Evolutionary conservation across 2,797 vertebrate genomes (phyloP).

Genomic region (Neopelma chrysocephalum): DNA sequence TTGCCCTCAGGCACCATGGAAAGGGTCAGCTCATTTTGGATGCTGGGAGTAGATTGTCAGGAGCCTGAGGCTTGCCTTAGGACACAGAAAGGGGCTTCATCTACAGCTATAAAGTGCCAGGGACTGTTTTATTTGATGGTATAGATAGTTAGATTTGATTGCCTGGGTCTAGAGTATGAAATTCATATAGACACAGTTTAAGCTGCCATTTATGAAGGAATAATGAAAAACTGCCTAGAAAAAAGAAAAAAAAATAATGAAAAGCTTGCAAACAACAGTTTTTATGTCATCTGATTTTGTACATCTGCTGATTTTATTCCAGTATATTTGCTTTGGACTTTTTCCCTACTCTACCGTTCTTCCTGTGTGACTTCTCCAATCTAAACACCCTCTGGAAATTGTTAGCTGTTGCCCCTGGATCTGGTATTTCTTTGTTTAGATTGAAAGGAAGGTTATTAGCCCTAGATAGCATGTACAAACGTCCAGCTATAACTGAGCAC

Average conservation of each 20-base stretch:
- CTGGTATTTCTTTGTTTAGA: slow-evolving; percentile 20
- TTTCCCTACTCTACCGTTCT: slow-evolving; percentile 8
- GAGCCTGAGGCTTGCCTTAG: neutral
- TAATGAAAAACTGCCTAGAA: neutral
- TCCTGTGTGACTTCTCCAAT: slow-evolving; percentile 32
- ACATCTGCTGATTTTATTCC: slow-evolving; percentile 25
- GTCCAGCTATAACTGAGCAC: neutral
- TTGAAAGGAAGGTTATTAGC: slow-evolving; percentile 12
- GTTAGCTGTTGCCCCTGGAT: slow-evolving; percentile 32
- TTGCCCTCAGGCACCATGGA: neutral
- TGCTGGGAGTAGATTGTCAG: neutral
- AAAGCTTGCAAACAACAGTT: neutral
- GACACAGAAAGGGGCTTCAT: neutral
- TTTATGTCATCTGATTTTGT: slow-evolving; percentile 22
- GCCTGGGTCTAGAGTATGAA: neutral
- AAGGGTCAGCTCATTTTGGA: neutral
- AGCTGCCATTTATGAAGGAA: neutral
- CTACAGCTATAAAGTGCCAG: neutral
- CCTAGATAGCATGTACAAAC: neutral
- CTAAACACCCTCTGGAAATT: slow-evolving; percentile 44
- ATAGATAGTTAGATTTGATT: neutral
- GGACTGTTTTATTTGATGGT: neutral
- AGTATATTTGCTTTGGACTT: slow-evolving; percentile 26
- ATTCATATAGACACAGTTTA: neutral
- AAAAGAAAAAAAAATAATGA: neutral